A percentile compares a stretch with the other conserved stretches of the same genome.
Evolutionary conservation across 2,113 vertebrate genomes (phyloP).

Genomic region (Hirundichthys speculiger): DNA sequence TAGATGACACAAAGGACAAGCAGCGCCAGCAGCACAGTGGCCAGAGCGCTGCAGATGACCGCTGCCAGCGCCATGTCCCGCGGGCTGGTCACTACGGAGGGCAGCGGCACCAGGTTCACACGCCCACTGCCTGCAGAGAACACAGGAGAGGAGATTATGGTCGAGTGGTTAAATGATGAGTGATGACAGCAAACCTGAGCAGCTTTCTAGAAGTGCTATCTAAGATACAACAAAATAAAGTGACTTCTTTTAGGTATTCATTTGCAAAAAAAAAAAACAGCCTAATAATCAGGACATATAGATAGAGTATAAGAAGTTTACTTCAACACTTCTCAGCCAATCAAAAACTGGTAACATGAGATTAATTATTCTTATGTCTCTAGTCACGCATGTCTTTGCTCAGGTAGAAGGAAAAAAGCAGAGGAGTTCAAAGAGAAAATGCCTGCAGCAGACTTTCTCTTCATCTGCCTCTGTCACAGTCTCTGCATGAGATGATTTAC

Average conservation of each 20-base stretch:
- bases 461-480: conserved; percentile 38
- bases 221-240: not conserved
- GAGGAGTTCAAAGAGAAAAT: conserved; percentile 67
- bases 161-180: no score
- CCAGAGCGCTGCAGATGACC: conserved; percentile 94
- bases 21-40: conserved; percentile 92
- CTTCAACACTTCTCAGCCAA: not conserved
- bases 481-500: conserved; percentile 63
- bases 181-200: no score
- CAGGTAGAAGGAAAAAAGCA: conserved; percentile 43
- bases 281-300: not conserved
- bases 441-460: conserved; percentile 50
- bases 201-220: no score
- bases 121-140: conserved; percentile 85
- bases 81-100: conserved; percentile 89
- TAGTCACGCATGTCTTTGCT: conserved; percentile 19
- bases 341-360: conserved; percentile 16
- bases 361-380: conserved; percentile 20
- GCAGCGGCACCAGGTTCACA: conserved; percentile 93
- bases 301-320: not conserved
- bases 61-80: conserved; percentile 93
- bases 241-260: conserved; percentile 1
- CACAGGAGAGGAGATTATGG: not conserved
- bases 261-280: no score
- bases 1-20: conserved; percentile 96